Base-by-base conservation (phyloP, 2,888 invertebrate species). In the Lasioglossum malachurum region DNA sequence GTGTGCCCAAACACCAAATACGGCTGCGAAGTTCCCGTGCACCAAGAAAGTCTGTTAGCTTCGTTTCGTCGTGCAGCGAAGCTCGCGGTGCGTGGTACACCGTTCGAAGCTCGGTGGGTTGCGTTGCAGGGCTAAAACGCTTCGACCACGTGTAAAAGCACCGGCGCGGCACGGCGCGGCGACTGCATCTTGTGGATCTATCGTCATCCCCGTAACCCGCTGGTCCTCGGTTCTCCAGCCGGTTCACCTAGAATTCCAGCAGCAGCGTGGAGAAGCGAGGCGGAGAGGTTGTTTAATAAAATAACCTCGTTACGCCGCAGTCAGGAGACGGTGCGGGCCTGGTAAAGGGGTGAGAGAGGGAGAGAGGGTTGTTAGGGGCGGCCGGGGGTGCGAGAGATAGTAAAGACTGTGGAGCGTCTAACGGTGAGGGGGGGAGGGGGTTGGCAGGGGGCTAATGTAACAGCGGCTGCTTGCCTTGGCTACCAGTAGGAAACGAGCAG, bases 231-330 rank as follows among this genome's bases (percentile, higher is more conserved):
- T 75, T 86, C 57, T 53, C 57, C 60, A 8, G n/a, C 46, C n/a
- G 79, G 78, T 81, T 80, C 82, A 79, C 79, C 77, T 78, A 83
- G 83, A 90, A 90, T 90, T 88, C 84, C 84, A 71, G 69, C 75
- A 83, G 72, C 75, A 83, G 78, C 67, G 23, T 3, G 35, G 31
- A 23, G 35, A 69, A 23, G 35, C 31, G 67, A 69, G 67, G 67
- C 83, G 74, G 89, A 71, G 79, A 93, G 93, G 92, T 94, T 94
- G 93, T 94, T 94, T 94, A 95, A 94, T 94, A 94, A 95, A 94
- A 94, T 94, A 94, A 94, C 92, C 93, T 93, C 90, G 93, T 95
- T 95, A 94, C 89, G 89, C 78, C 87, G 88, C 90, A 90, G 89
- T 85, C 90, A 84, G 82, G 78, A 80, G 69, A 71, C 82, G 89